Evolutionary conservation across 2,888 invertebrate species (phyloP), one percentile per base, ranked within the genome.

Genomic region (Halocaridina rubra): DNA sequence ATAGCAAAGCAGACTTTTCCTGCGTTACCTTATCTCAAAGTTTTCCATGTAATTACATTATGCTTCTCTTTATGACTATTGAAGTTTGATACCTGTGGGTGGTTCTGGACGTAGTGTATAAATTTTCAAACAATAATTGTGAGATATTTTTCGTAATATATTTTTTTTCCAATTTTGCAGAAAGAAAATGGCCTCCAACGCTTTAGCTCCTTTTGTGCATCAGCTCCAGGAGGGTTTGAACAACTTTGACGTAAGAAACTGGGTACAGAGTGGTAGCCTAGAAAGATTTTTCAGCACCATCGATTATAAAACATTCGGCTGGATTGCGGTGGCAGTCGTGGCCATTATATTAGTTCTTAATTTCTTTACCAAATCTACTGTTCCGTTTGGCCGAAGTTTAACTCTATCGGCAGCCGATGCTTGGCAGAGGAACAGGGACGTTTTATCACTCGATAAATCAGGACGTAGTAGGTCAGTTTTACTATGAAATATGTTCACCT

Each of bases 161-260:
- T n/a, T n/a, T n/a, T n/a, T n/a, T n/a, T n/a, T n/a, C n/a, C n/a
- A n/a, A n/a, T n/a, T n/a, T n/a, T n/a, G n/a, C n/a, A n/a, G n/a
- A n/a, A n/a, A n/a, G n/a, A n/a, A n/a, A n/a, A 81, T 81, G 81
- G 5, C 76, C 64, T 32, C 61, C 75, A 61, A 29, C 75, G 81
- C 75, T 27, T 75, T 81, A 30, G 46, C 53, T 32, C 81, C 81
- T n/a, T 0, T 67, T 75, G 29, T 81, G 30, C 19, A 67, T 57
- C 53, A 75, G 27, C 67, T 76, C 19, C 81, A 81, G 76, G 81
- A 81, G 39, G 53, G 57, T 22, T n/a, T 81, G 16, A 27, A 75
- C 13, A 32, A 53, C 71, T n/a, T 80, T 22, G 79, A 80, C 79
- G 27, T 80, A 27, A 71, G 27, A 30, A n/a, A 27, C 19, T 75